Evolutionary conservation across 1,140 invertebrate species (phyloP).

Genomic region (Papilio polytes): DNA sequence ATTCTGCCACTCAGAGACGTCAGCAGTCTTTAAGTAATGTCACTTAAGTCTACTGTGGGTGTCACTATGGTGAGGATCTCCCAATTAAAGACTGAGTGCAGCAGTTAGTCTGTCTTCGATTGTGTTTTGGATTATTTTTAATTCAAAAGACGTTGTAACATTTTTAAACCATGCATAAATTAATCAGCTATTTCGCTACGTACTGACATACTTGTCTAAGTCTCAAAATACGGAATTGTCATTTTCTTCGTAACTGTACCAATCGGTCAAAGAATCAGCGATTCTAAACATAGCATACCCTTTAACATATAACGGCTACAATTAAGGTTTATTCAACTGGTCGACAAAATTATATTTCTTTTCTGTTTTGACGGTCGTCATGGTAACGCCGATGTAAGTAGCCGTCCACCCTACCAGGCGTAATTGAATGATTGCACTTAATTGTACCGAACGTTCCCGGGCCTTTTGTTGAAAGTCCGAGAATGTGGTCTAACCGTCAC

Average conservation of each 20-base stretch:
- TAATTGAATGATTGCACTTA: slow-evolving; percentile 72
- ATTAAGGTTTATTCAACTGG: slow-evolving; percentile 22
- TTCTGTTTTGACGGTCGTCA: slow-evolving; percentile 43
- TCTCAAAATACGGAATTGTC: too few relatives aligned
- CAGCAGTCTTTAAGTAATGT: too few relatives aligned
- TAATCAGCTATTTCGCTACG: too few relatives aligned
- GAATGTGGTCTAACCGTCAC: slow-evolving; percentile 66
- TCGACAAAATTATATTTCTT: slow-evolving; percentile 42
- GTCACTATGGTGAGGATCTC: too few relatives aligned
- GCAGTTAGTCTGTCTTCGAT: neutral
- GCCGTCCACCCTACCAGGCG: slow-evolving; percentile 50
- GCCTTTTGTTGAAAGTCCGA: slow-evolving; percentile 52
- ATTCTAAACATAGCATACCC: slow-evolving; percentile 1
- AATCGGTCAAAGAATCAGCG: neutral
- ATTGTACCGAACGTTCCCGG: slow-evolving; percentile 53
- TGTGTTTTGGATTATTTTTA: too few relatives aligned
- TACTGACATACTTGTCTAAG: too few relatives aligned
- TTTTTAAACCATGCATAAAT: too few relatives aligned
- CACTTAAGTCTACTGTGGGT: too few relatives aligned
- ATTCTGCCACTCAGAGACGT: too few relatives aligned
- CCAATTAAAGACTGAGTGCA: neutral
- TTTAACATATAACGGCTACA: neutral
- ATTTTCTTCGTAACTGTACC: neutral
- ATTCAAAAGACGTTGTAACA: too few relatives aligned
- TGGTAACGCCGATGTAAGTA: slow-evolving; percentile 45